These are phyloP conservation scores for Yponomeuta plumbellus DNA, from an alignment of 2,888 invertebrate species.

Conservation along the genomic window DNA sequence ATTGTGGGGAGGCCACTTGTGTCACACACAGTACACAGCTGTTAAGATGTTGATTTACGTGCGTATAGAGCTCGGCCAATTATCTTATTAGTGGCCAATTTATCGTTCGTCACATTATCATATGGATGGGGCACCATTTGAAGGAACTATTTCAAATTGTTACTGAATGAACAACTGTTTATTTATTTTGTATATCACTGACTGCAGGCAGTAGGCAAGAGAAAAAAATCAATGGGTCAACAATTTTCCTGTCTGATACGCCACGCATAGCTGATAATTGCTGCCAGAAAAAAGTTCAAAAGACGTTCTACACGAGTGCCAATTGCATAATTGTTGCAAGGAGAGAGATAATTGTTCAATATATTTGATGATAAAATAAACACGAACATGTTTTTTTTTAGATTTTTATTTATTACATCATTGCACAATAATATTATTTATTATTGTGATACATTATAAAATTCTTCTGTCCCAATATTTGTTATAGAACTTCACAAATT, in stretches of 20 bases:
- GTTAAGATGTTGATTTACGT: slow-evolving; percentile 73
- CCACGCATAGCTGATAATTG: too few relatives aligned
- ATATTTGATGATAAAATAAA: too few relatives aligned
- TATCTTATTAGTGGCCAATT: slow-evolving; percentile 74
- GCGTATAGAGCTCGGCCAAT: slow-evolving; percentile 66
- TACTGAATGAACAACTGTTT: slow-evolving; percentile 13
- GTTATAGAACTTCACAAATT: too few relatives aligned
- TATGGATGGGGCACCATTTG: slow-evolving; percentile 44
- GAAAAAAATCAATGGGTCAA: not conserved
- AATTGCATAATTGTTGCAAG: too few relatives aligned
- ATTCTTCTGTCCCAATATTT: too few relatives aligned
- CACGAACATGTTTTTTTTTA: too few relatives aligned
- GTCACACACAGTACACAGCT: slow-evolving; percentile 39
- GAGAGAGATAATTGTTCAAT: too few relatives aligned
- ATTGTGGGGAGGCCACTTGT: slow-evolving; percentile 3
- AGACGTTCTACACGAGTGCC: not conserved
- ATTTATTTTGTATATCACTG: not conserved
- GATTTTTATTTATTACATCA: too few relatives aligned
- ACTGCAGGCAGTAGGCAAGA: not conserved
- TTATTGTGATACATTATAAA: too few relatives aligned
- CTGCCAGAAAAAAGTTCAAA: not conserved
- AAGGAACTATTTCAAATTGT: slow-evolving; percentile 31
- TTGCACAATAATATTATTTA: too few relatives aligned
- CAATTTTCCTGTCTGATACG: too few relatives aligned
- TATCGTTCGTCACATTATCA: slow-evolving; percentile 72